Evolutionary conservation across 2,888 invertebrate species (phyloP).

Genomic region (Lutraria lutraria): DNA sequence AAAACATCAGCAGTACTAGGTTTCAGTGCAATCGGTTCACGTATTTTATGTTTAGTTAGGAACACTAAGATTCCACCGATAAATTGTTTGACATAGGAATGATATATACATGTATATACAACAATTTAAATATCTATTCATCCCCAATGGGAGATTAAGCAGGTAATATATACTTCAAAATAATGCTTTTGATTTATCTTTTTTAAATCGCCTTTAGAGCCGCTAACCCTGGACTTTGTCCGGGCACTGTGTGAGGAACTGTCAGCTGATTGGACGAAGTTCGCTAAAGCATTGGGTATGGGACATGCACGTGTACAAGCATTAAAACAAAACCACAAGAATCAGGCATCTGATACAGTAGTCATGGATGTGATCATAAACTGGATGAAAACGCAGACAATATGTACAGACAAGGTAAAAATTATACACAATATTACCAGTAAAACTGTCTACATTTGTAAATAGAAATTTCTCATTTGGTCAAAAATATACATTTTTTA

Average conservation of each 20-base stretch:
- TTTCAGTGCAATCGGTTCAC: too few species aligned
- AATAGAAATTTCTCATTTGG: too few species aligned
- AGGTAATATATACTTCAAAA: neutral
- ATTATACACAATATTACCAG: too few species aligned
- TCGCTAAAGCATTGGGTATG: constrained; percentile 61
- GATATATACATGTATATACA: too few species aligned
- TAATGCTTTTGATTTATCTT: neutral
- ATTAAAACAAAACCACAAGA: constrained; percentile 63
- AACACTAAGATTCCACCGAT: too few species aligned
- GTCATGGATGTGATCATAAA: constrained; percentile 63
- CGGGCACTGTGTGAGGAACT: constrained; percentile 57
- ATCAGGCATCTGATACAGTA: constrained; percentile 56
- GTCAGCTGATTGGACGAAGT: constrained; percentile 55
- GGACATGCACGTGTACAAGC: constrained; percentile 62
- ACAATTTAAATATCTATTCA: neutral
- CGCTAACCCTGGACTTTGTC: constrained; percentile 61
- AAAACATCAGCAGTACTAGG: too few species aligned
- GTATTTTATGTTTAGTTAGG: too few species aligned
- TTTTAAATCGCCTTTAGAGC: constrained; percentile 46
- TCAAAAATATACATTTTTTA: too few species aligned
- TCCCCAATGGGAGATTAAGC: neutral
- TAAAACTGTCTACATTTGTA: neutral
- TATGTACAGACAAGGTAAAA: constrained; percentile 60
- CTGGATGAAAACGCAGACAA: constrained; percentile 63
- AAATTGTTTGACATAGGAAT: too few species aligned